Base-by-base conservation (phyloP, 2,797 vertebrate species). In the Mastacembelus armatus region DNA sequence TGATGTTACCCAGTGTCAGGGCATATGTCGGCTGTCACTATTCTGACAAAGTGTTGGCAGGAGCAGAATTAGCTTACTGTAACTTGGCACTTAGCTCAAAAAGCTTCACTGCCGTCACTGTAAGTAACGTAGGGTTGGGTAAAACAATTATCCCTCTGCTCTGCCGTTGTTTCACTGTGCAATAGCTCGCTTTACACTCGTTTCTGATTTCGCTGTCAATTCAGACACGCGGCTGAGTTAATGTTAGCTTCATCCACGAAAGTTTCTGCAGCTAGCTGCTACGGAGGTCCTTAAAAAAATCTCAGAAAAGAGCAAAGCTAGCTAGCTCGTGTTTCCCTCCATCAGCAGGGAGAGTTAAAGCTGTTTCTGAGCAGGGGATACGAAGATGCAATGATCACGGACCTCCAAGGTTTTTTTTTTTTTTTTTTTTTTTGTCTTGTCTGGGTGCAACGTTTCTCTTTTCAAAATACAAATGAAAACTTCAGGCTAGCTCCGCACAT, bases 1-100 rank as follows among this genome's bases (percentile, higher is more conserved):
- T 43, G 66, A 70, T 79, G 78, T 58, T 66, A 1, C 26, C 21
- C 30, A 1, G 76, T 69, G 61, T 86, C 74, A 64, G 81, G 55
- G 66, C 86, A 77, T 79, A 80, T 86, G 84, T 78, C 61, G 42
- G 63, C 72, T 77, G 79, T 89, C 81, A 87, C 62, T 71, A 8
- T 14, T 75, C 66, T 78, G 66, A 66, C 72, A 67, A 82, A 87
- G 72, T 84, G 73, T 62, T 6, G 51, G 38, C 61, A 45, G 16
- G n/a, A 69, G 30, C 42, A 12, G 55, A 62, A 83, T 81, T 68
- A 87, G 72, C 81, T 49, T 40, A 38, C 33, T 51, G 54, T 21
- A 52, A 68, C 44, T 79, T 55, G 69, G 40, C 44, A 5, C 32
- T 56, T 74, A 70, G 45, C 55, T 71, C 16, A 35, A 51, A 40